Evolutionary conservation across 2,113 vertebrate species (phyloP).

Genomic region (Ptychochromis oligacanthus): DNA sequence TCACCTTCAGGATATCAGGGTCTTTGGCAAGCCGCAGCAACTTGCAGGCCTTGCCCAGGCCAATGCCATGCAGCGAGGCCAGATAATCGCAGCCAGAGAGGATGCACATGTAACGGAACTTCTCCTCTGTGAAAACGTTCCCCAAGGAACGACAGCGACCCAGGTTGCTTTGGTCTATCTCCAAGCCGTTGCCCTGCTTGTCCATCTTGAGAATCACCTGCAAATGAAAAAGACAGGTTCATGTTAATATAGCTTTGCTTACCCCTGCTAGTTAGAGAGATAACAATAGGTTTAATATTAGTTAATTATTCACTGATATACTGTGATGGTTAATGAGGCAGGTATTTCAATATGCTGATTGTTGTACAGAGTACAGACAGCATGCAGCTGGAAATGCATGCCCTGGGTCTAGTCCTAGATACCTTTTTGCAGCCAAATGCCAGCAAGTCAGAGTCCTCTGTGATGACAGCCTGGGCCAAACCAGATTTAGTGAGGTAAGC

Average conservation of each 20-base stretch:
- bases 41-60: conserved; percentile 95
- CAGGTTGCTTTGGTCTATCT: conserved; percentile 89
- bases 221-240: background rate
- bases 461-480: conserved; percentile 92
- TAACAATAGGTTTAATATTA: rapidly evolving
- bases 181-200: conserved; percentile 92
- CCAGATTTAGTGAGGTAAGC: conserved; percentile 92
- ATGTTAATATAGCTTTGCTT: background rate
- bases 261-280: background rate
- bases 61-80: conserved; percentile 93
- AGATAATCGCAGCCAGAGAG: conserved; percentile 99
- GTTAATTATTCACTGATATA: background rate
- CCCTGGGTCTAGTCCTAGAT: background rate
- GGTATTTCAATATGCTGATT: too few relatives aligned
- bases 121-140: conserved; percentile 95
- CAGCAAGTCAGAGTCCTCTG: conserved; percentile 95
- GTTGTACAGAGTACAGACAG: background rate
- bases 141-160: conserved; percentile 92
- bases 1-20: conserved; percentile 94
- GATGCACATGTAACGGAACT: conserved; percentile 98
- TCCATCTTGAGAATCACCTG: conserved; percentile 99
- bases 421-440: conserved; percentile 98
- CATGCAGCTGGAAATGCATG: background rate
- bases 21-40: conserved; percentile 90
- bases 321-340: background rate